phyloP scores from a whole-genome alignment of 1,140 invertebrate genomes.

The Saccostrea echinata region DNA sequence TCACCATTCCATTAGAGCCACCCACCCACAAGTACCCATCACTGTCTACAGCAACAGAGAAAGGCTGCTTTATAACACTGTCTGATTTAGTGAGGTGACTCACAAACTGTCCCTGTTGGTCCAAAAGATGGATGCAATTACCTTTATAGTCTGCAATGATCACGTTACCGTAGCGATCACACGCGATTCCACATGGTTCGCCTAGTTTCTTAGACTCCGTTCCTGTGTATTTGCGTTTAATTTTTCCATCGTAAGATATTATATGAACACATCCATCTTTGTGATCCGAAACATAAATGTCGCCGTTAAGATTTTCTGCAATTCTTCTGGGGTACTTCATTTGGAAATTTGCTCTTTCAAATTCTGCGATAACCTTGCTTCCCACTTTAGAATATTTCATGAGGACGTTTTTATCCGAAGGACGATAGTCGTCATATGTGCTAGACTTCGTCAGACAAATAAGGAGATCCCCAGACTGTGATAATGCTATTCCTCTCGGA shows the following conservation, averaged over 20 bases:
- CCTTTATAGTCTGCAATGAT: slow-evolving; percentile 52
- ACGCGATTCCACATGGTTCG: slow-evolving; percentile 54
- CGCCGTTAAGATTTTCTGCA: slow-evolving; percentile 53
- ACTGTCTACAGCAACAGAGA: slow-evolving; percentile 46
- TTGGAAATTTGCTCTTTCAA: slow-evolving; percentile 36
- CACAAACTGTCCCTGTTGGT: slow-evolving; percentile 53
- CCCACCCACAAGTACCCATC: slow-evolving; percentile 58
- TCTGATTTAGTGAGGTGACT: slow-evolving; percentile 37
- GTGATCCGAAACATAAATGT: slow-evolving; percentile 55
- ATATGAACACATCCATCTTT: slow-evolving; percentile 52
- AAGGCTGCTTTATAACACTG: slow-evolving; percentile 52
- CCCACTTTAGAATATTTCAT: slow-evolving; percentile 44
- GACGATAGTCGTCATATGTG: slow-evolving; percentile 53
- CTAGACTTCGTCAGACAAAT: slow-evolving; percentile 52
- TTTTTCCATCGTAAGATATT: slow-evolving; percentile 43
- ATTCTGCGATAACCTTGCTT: slow-evolving; percentile 43
- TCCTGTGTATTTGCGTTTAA: slow-evolving; percentile 44
- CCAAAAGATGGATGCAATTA: slow-evolving; percentile 47
- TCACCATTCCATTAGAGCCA: slow-evolving; percentile 44
- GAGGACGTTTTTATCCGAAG: slow-evolving; percentile 42
- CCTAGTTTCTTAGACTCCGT: slow-evolving; percentile 38
- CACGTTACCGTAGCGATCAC: slow-evolving; percentile 55
- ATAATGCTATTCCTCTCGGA: slow-evolving; percentile 49
- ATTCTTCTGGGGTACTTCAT: slow-evolving; percentile 53
- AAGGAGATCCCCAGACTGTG: slow-evolving; percentile 31